These are phyloP conservation scores for Melipona bicolor DNA, from an alignment of 2,888 invertebrate species.

Conservation along the genomic window DNA sequence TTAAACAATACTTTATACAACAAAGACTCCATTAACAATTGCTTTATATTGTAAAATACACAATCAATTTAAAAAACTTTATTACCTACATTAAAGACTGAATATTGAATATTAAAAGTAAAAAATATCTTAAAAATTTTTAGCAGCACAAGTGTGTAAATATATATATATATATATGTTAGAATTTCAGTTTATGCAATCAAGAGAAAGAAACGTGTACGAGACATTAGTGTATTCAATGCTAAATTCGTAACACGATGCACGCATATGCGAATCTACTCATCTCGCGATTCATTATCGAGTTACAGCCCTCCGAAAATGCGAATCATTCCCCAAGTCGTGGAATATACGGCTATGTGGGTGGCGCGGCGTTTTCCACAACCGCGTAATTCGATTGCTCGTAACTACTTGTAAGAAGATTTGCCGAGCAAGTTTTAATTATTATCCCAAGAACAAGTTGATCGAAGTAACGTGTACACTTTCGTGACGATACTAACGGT, in stretches of 20 bases:
- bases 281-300: background rate
- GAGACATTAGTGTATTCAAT: background rate
- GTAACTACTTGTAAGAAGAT: conserved; percentile 18
- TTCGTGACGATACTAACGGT: conserved; percentile 10
- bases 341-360: background rate
- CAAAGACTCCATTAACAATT: no score
- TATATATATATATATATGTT: no score
- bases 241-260: background rate
- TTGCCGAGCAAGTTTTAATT: conserved; percentile 46
- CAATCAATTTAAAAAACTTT: no score
- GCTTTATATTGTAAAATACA: no score
- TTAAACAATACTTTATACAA: no score
- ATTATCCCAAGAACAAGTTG: conserved; percentile 31
- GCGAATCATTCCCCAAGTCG: background rate
- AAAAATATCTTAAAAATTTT: no score
- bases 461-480: conserved; percentile 56
- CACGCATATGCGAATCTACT: background rate
- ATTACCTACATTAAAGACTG: no score
- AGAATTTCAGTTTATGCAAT: no score
- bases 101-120: no score
- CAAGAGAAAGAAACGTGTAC: background rate
- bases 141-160: no score
- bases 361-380: background rate
- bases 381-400: conserved; percentile 14
- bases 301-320: background rate